phyloP scores from a whole-genome alignment of 2,888 invertebrate genomes.

The Spisula solida region DNA sequence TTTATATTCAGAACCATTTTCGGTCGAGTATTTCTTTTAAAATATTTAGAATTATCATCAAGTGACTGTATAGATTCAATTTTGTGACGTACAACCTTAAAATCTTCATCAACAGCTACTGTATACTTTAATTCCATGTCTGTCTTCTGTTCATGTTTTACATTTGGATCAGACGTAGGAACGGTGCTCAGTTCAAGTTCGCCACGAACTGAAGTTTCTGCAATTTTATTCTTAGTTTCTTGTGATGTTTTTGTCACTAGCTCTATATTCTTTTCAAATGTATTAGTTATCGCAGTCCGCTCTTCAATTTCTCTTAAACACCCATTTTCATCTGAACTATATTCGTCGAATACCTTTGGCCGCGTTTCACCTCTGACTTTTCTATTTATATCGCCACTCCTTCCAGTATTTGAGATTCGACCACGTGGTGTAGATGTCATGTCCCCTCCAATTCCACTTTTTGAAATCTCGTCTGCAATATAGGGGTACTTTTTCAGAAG shows the following conservation, averaged over 20 bases:
- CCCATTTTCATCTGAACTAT: constrained; percentile 2
- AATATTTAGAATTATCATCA: not conserved
- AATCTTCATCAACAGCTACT: not conserved
- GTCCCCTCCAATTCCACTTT: not conserved
- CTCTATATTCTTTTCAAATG: not conserved
- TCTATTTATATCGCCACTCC: not conserved
- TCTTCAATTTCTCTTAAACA: not conserved
- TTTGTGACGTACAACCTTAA: not conserved
- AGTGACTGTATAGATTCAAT: not conserved
- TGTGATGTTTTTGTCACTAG: not conserved
- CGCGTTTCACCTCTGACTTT: not conserved
- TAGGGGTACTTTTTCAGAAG: constrained; percentile 69
- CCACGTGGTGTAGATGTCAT: not conserved
- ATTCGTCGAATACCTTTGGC: not conserved
- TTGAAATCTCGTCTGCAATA: constrained; percentile 51
- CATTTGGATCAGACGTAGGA: not conserved
- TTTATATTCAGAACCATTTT: not conserved
- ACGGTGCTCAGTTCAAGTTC: not conserved
- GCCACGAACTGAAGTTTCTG: not conserved
- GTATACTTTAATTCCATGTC: no score
- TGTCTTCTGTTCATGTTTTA: not conserved
- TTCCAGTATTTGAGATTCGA: not conserved
- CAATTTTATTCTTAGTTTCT: not conserved
- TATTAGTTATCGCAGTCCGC: not conserved
- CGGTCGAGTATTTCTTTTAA: not conserved